Percentiles rank a stretch among this genome's conserved stretches.
phyloP scores from a whole-genome alignment of 2,797 vertebrate genomes.

The Bufotes viridis region DNA sequence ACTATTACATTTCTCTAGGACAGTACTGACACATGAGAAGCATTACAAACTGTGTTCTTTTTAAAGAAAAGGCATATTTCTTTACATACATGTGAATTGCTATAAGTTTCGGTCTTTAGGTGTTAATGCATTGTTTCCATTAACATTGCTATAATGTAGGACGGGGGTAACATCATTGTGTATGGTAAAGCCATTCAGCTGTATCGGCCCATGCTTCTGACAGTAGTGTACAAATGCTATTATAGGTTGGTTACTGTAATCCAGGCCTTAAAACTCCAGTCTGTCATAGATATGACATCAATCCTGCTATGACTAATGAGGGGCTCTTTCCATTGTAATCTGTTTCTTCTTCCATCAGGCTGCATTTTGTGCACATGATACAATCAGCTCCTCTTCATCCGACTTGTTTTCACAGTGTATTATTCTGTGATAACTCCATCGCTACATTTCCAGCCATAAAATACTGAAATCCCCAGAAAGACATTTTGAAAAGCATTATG shows the following conservation, averaged over 20 bases:
- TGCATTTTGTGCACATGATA: conserved; percentile 39
- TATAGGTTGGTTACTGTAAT: neutral
- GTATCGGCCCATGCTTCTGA: neutral
- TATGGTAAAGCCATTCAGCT: neutral
- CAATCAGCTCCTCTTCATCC: conserved; percentile 32
- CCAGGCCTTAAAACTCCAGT: conserved; percentile 8
- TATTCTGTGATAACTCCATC: conserved; percentile 25
- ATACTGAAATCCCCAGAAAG: conserved; percentile 27
- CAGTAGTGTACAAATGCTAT: neutral
- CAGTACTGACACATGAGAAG: neutral
- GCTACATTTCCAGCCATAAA: conserved; percentile 43
- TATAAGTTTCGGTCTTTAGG: neutral
- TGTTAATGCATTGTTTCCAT: neutral
- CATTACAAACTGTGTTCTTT: neutral
- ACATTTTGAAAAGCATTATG: conserved; percentile 34
- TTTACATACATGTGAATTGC: neutral
- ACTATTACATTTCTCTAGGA: neutral
- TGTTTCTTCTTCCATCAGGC: conserved; percentile 40
- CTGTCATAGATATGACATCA: conserved; percentile 27
- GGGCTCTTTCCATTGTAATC: conserved; percentile 24
- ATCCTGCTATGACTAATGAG: conserved; percentile 8
- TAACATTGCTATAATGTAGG: neutral
- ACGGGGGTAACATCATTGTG: neutral
- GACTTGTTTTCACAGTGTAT: conserved; percentile 24
- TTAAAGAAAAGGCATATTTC: neutral